Conservation (phyloP, 1,140 invertebrate genomes). For the Drosophila fuyamai region DNA sequence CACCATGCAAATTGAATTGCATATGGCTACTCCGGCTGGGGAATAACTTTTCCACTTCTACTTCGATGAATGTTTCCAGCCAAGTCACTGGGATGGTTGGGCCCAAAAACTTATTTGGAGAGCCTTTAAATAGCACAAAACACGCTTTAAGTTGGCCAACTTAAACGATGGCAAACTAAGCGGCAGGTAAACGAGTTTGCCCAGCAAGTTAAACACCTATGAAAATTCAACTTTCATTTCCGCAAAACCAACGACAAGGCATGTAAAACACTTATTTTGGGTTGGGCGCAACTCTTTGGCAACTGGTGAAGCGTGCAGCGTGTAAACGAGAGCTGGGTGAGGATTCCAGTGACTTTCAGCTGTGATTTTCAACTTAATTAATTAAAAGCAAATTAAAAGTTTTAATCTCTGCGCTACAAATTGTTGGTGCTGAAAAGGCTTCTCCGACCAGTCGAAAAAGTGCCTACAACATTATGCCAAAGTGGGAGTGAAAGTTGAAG, state of each 20-base stretch:
- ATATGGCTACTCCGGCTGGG: conserved; percentile 19
- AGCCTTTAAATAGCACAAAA: conserved; percentile 19
- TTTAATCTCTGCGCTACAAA: conserved; percentile 77
- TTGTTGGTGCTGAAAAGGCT: conserved; percentile 68
- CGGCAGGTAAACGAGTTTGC: conserved; percentile 63
- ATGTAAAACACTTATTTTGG: conserved; percentile 49
- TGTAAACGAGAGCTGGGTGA: conserved; percentile 46
- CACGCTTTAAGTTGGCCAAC: conserved; percentile 42
- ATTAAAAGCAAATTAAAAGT: conserved; percentile 84
- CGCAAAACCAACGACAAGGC: conserved; percentile 37
- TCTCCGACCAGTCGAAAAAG: conserved; percentile 36
- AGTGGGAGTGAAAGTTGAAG: conserved; percentile 18
- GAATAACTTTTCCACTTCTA: conserved; percentile 44
- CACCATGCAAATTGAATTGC: conserved; percentile 49
- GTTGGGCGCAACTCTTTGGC: not conserved
- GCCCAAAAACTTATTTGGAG: conserved; percentile 12
- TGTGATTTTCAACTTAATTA: conserved; percentile 83
- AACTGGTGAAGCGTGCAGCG: conserved; percentile 27
- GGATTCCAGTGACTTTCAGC: conserved; percentile 73
- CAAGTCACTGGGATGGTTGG: not conserved
- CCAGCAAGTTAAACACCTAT: conserved; percentile 45
- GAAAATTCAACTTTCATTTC: conserved; percentile 63
- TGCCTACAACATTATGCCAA: conserved; percentile 45
- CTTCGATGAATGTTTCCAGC: conserved; percentile 39
- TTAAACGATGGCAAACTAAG: conserved; percentile 50